Percentiles rank a stretch among this genome's conserved stretches.
phyloP scores from a whole-genome alignment of 2,797 vertebrate genomes.

The Typhlichthys eigenmanni region DNA sequence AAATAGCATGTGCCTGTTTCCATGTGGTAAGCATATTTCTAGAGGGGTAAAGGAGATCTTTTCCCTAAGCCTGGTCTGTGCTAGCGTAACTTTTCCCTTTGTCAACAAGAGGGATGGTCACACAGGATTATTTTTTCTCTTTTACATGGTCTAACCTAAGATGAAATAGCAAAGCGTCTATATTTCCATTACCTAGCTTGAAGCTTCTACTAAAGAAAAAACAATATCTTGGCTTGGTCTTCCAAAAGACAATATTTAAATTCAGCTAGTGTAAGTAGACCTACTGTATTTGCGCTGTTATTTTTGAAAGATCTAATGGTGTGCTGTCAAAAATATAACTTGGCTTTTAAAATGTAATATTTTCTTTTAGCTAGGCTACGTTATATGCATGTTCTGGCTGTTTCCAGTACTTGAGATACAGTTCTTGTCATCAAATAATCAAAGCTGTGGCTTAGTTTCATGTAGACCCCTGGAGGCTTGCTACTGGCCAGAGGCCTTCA shows the following conservation, averaged over 20 bases:
- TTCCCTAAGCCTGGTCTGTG: conserved; percentile 25
- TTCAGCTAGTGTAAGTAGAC: conserved; percentile 5
- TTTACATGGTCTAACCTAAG: conserved; percentile 29
- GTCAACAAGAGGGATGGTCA: conserved; percentile 56
- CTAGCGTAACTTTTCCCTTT: conserved; percentile 56
- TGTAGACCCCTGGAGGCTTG: conserved; percentile 47
- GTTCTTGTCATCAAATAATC: conserved; percentile 31
- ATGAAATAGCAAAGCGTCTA: conserved; percentile 39
- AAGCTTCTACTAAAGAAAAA: conserved; percentile 16
- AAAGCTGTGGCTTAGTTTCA: conserved; percentile 45
- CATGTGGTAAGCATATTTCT: conserved; percentile 29
- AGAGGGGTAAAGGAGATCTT: conserved; percentile 39
- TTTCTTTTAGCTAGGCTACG: background rate
- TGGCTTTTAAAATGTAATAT: background rate
- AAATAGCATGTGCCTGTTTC: conserved; percentile 34
- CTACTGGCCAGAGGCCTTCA: conserved; percentile 50
- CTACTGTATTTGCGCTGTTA: background rate
- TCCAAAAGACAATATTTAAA: background rate
- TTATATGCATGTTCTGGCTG: conserved; percentile 11
- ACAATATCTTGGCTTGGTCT: conserved; percentile 10
- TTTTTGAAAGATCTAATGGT: background rate
- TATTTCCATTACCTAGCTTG: conserved; percentile 15
- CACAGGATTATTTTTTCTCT: conserved; percentile 31
- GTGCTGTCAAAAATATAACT: background rate
- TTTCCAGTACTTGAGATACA: conserved; percentile 41